Percentiles rank a stretch among this genome's conserved stretches.
These are phyloP conservation scores for Drosophila carrolli DNA, from an alignment of 1,140 invertebrate genomes.

Conservation along the genomic window DNA sequence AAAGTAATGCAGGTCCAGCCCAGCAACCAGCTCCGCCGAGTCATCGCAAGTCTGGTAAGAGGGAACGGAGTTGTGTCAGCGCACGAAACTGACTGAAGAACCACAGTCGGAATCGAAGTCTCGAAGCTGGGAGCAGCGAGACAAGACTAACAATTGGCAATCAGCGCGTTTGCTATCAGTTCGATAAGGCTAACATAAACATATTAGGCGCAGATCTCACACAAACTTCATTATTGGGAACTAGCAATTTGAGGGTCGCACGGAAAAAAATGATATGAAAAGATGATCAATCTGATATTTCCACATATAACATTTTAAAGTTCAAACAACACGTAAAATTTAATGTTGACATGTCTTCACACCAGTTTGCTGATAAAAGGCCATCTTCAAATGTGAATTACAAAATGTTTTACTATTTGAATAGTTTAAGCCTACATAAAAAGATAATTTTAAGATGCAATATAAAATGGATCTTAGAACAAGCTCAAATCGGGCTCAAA, in stretches of 20 bases:
- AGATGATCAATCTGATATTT: background rate
- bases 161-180: slow-evolving; percentile 48
- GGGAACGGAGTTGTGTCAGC: slow-evolving; percentile 14
- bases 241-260: background rate
- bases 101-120: background rate
- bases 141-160: slow-evolving; percentile 52
- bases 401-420: background rate
- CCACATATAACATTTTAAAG: background rate
- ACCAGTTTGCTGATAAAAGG: slow-evolving; percentile 8
- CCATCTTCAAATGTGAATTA: background rate
- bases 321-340: slow-evolving; percentile 3
- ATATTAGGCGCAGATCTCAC: slow-evolving; percentile 35
- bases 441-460: slow-evolving; percentile 1
- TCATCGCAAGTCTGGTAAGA: slow-evolving; percentile 2
- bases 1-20: background rate
- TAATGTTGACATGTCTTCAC: slow-evolving; percentile 4
- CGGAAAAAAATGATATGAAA: background rate
- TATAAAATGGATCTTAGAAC: slow-evolving; percentile 2
- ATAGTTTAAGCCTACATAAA: slow-evolving; percentile 20
- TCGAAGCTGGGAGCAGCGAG: slow-evolving; percentile 12
- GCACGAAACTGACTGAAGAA: slow-evolving; percentile 38
- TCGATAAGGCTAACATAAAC: slow-evolving; percentile 37
- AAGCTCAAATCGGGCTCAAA: background rate
- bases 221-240: slow-evolving; percentile 5
- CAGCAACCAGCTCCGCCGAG: slow-evolving; percentile 1